These are phyloP conservation scores for Drosophila biarmipes DNA, from an alignment of 1,140 invertebrate genomes.

Conservation along the genomic window DNA sequence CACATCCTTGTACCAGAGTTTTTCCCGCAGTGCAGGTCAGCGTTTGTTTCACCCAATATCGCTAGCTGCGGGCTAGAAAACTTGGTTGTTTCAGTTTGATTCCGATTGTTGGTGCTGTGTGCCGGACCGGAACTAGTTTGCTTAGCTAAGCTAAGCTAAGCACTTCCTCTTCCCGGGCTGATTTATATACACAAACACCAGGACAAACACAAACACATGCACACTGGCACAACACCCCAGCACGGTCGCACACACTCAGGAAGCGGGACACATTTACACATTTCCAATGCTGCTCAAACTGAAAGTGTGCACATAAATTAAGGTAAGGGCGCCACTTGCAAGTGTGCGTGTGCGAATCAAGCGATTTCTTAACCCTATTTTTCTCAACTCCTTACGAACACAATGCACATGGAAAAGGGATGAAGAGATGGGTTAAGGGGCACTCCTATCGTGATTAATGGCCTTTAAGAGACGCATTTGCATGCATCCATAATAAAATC, in stretches of 20 bases:
- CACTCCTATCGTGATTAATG: not conserved
- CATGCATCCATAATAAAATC: no score
- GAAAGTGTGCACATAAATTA: slow-evolving; percentile 76
- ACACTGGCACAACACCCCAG: not conserved
- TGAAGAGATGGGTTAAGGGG: not conserved
- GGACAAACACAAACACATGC: slow-evolving; percentile 11
- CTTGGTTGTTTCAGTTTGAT: slow-evolving; percentile 30
- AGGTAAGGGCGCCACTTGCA: slow-evolving; percentile 37
- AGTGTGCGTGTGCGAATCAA: slow-evolving; percentile 27
- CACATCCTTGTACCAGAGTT: not conserved
- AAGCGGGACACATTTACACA: slow-evolving; percentile 16
- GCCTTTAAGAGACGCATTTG: not conserved
- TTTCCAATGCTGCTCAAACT: slow-evolving; percentile 64
- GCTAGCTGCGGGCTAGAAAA: slow-evolving; percentile 29
- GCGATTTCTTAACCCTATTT: slow-evolving; percentile 74
- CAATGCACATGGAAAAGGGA: not conserved
- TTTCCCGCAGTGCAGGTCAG: not conserved
- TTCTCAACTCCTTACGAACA: slow-evolving; percentile 13
- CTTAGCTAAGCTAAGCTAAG: slow-evolving; percentile 75
- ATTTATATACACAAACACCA: slow-evolving; percentile 62
- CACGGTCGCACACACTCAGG: slow-evolving; percentile 5
- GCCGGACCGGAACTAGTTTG: slow-evolving; percentile 51
- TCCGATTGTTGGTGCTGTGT: slow-evolving; percentile 22
- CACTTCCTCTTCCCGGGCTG: slow-evolving; percentile 70
- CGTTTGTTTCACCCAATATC: slow-evolving; percentile 30